Evolutionary conservation across 2,888 invertebrate species (phyloP).

Genomic region (Hydriomena furcata): DNA sequence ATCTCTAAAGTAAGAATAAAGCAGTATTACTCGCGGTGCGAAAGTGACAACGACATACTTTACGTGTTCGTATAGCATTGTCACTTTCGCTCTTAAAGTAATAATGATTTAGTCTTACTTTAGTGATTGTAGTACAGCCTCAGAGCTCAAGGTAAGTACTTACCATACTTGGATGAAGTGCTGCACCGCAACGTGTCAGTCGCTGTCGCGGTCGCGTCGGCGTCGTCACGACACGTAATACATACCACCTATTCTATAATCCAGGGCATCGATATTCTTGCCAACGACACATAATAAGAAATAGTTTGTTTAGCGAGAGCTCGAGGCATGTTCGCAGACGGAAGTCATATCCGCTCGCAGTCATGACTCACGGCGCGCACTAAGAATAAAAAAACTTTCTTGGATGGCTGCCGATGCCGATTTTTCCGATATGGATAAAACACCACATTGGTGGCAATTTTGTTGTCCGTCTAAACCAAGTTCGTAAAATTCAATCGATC

Average conservation of each 20-base stretch:
- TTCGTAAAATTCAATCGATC: no score
- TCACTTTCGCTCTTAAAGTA: no score
- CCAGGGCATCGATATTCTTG: conserved; percentile 1
- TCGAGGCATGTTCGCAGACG: conserved; percentile 46
- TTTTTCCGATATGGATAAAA: conserved; percentile 20
- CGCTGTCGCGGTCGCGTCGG: neutral
- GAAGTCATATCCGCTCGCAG: conserved; percentile 55
- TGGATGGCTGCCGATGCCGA: conserved; percentile 25
- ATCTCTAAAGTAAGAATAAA: no score
- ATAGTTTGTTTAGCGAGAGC: conserved; percentile 25
- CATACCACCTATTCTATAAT: conserved; percentile 3
- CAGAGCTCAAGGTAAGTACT: no score
- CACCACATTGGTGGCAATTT: neutral
- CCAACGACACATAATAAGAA: conserved; percentile 28
- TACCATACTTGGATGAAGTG: no score
- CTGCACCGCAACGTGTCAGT: no score
- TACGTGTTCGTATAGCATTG: no score
- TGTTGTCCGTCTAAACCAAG: no score
- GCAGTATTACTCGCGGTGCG: no score
- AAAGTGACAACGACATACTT: no score
- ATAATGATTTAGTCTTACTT: no score
- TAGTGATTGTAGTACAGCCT: no score
- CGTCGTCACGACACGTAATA: conserved; percentile 3
- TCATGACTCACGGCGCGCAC: conserved; percentile 38
- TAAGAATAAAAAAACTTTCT: conserved; percentile 30